Conservation (phyloP, 2,888 invertebrate species). For the Ennomos erosarius region DNA sequence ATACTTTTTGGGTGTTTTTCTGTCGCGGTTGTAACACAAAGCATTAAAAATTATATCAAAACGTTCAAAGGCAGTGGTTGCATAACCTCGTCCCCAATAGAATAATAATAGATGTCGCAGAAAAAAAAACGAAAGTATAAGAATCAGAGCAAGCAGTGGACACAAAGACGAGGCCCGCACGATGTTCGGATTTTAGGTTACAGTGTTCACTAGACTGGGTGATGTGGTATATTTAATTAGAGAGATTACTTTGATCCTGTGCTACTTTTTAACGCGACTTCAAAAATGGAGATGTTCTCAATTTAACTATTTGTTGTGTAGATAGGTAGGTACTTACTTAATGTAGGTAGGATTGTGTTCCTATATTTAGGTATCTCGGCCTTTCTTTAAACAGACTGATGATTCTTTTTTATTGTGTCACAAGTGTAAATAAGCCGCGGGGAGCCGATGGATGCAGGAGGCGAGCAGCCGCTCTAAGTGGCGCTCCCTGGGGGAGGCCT, state of each 20-base stretch:
- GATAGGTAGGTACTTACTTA: too few relatives aligned
- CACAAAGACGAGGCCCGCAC: conserved; percentile 75
- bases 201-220: conserved; percentile 15
- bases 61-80: conserved; percentile 75
- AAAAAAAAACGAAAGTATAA: conserved; percentile 80
- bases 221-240: conserved; percentile 1
- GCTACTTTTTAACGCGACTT: too few relatives aligned
- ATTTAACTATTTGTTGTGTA: too few relatives aligned
- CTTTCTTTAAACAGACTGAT: too few relatives aligned
- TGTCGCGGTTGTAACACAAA: conserved; percentile 59
- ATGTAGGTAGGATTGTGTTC: too few relatives aligned
- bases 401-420: too few relatives aligned
- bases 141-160: conserved; percentile 79
- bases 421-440: too few relatives aligned
- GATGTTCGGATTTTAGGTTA: conserved; percentile 41
- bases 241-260: background rate
- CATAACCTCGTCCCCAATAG: conserved; percentile 82
- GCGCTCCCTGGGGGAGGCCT: too few relatives aligned
- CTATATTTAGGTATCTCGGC: too few relatives aligned
- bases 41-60: conserved; percentile 83
- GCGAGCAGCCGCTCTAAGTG: too few relatives aligned
- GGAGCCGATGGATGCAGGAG: too few relatives aligned
- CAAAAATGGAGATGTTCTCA: too few relatives aligned
- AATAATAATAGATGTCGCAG: conserved; percentile 81
- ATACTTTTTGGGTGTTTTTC: conserved; percentile 29